Percentiles rank a stretch among this genome's conserved stretches.
These are phyloP conservation scores for Tenthredo notha DNA, from an alignment of 2,888 invertebrate genomes.

Conservation along the genomic window DNA sequence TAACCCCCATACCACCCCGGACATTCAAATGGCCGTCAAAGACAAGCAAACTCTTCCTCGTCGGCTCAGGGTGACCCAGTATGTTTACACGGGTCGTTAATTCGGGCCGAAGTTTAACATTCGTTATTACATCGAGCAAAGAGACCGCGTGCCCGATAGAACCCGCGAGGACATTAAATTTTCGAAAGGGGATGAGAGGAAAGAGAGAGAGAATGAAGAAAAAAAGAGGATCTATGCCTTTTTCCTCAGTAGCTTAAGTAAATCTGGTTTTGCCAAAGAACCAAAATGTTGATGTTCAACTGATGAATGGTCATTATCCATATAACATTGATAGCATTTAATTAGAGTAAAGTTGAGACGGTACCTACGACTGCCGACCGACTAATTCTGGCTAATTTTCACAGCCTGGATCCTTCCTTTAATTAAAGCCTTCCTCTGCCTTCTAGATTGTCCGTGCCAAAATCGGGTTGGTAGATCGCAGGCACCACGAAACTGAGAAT, in stretches of 20 bases:
- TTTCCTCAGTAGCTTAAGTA: not conserved
- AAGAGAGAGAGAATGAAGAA: too few species aligned
- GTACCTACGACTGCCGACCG: constrained; percentile 62
- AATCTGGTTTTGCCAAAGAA: not conserved
- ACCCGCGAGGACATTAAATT: constrained; percentile 7
- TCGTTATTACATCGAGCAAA: constrained; percentile 47
- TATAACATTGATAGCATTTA: constrained; percentile 71
- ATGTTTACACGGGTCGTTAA: constrained; percentile 63
- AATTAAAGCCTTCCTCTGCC: constrained; percentile 71
- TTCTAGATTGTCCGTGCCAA: constrained; percentile 67
- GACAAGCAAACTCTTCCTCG: constrained; percentile 60
- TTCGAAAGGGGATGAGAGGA: not conserved
- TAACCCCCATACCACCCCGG: constrained; percentile 53
- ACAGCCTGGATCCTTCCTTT: constrained; percentile 71
- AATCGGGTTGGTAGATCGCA: not conserved
- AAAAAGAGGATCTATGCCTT: not conserved
- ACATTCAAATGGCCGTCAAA: constrained; percentile 66
- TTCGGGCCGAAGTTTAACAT: constrained; percentile 56
- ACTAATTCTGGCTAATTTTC: constrained; percentile 74
- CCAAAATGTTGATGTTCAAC: constrained; percentile 2
- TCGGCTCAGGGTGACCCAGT: constrained; percentile 55
- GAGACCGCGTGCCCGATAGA: constrained; percentile 23
- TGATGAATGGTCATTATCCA: constrained; percentile 16
- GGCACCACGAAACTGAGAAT: not conserved
- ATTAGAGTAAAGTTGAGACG: constrained; percentile 65